Percentiles rank a stretch among this genome's conserved stretches.
Conservation (phyloP, 2,888 invertebrate genomes). For the Syritta pipiens region DNA sequence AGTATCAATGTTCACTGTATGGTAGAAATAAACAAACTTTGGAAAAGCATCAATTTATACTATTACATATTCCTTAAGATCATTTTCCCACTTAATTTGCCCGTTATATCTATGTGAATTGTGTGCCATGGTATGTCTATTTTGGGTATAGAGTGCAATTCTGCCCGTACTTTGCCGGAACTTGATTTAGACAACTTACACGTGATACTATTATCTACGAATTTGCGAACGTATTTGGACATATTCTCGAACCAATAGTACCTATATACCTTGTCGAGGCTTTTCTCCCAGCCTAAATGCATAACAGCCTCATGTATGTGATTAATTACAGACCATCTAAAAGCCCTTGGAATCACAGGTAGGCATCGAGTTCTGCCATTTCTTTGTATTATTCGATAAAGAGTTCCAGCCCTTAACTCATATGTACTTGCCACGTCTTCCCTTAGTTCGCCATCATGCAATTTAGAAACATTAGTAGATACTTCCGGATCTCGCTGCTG, state of each 20-base stretch:
- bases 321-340: constrained; percentile 24
- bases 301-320: constrained; percentile 21
- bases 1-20: constrained; percentile 3
- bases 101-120: constrained; percentile 20
- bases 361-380: constrained; percentile 9
- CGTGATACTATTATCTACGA: constrained; percentile 21
- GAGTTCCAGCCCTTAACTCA: not conserved
- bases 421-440: constrained; percentile 1
- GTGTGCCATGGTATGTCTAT: constrained; percentile 32
- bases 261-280: constrained; percentile 1
- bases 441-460: constrained; percentile 2
- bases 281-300: constrained; percentile 16
- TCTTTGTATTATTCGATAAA: constrained; percentile 15
- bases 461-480: not conserved
- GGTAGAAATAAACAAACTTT: constrained; percentile 12
- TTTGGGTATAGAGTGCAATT: constrained; percentile 35
- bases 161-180: constrained; percentile 5
- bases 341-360: constrained; percentile 9
- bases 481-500: constrained; percentile 9
- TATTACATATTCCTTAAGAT: constrained; percentile 13
- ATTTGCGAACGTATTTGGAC: constrained; percentile 7
- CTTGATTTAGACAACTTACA: constrained; percentile 1
- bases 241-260: constrained; percentile 2
- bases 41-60: constrained; percentile 24
- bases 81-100: constrained; percentile 14